Base-by-base conservation (phyloP, 2,797 vertebrate genomes). In the Rhinatrema bivittatum region DNA sequence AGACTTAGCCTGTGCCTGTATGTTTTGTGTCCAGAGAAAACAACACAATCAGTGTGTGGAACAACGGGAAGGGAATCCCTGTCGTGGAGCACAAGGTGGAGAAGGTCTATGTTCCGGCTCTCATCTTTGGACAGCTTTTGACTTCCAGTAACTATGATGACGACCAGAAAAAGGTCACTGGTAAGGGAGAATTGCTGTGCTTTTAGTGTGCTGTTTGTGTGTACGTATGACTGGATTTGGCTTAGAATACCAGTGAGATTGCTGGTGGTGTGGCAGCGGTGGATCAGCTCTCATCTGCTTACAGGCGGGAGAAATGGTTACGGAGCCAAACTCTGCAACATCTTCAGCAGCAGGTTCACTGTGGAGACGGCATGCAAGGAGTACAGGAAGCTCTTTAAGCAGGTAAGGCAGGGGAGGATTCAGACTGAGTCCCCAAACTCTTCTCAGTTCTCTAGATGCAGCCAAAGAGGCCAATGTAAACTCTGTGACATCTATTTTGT, bases 121-220 rank as follows among this genome's bases (percentile, higher is more conserved):
- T 99, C 39, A 99, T 99, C 72, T 99, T 99, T 22, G 96, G 95
- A 41, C 94, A 99, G 61, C 89, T 99, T 33, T 84, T 98, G 46
- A 99, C 96, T 20, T 99, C 96, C 60, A 99, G 95, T 70, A 99
- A 98, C 79, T 98, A 98, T 0, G 79, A 98, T 3, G 96, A 99
- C 22, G 88, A 96, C 0, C 72, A 98, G 62, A 99, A 98, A 72
- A 99, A 99, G 80, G 94, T 99, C 68, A 98, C 94, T 20, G 96
- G 96, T 98, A 65, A 43, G 79, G n/a, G n/a, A n/a, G n/a, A n/a
- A n/a, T n/a, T n/a, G n/a, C n/a, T n/a, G n/a, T n/a, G n/a, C n/a
- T n/a, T n/a, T n/a, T n/a, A n/a, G n/a, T n/a, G n/a, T n/a, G n/a
- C n/a, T n/a, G n/a, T n/a, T 26, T 16, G 16, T 17, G n/a, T n/a